A percentile compares a stretch with the other conserved stretches of the same genome.
Evolutionary conservation across 2,888 invertebrate species (phyloP).

Genomic region (Caenorhabditis sp.): DNA sequence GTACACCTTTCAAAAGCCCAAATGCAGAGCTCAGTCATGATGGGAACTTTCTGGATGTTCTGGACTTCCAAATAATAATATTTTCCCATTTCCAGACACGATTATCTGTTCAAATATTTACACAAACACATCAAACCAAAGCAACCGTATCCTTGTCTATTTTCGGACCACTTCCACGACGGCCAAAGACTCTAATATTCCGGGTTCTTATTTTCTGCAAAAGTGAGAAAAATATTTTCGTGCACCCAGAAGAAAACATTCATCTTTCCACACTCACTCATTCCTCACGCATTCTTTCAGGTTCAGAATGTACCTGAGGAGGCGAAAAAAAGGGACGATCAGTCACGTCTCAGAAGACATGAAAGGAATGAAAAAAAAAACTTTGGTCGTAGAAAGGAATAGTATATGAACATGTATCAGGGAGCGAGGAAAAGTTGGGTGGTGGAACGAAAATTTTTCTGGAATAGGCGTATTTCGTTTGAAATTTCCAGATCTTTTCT

Average conservation of each 20-base stretch:
- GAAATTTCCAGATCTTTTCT: too few species aligned
- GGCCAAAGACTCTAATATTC: slow-evolving; percentile 21
- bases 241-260: slow-evolving; percentile 8
- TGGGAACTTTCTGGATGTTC: too few species aligned
- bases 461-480: too few species aligned
- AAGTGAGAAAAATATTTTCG: slow-evolving; percentile 10
- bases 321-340: slow-evolving; percentile 23
- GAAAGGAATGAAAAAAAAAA: slow-evolving; percentile 11
- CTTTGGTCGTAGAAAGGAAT: slow-evolving; percentile 15
- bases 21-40: not conserved
- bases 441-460: not conserved
- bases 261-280: slow-evolving; percentile 25
- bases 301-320: slow-evolving; percentile 41
- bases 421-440: not conserved
- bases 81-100: too few species aligned
- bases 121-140: not conserved
- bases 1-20: not conserved
- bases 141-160: slow-evolving; percentile 2
- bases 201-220: not conserved
- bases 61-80: too few species aligned
- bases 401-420: not conserved
- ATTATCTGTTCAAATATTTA: not conserved
- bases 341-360: slow-evolving; percentile 51
- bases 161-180: not conserved
- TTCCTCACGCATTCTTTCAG: slow-evolving; percentile 29